Base-by-base conservation (phyloP, 2,797 vertebrate genomes). In the Monodelphis domestica region DNA sequence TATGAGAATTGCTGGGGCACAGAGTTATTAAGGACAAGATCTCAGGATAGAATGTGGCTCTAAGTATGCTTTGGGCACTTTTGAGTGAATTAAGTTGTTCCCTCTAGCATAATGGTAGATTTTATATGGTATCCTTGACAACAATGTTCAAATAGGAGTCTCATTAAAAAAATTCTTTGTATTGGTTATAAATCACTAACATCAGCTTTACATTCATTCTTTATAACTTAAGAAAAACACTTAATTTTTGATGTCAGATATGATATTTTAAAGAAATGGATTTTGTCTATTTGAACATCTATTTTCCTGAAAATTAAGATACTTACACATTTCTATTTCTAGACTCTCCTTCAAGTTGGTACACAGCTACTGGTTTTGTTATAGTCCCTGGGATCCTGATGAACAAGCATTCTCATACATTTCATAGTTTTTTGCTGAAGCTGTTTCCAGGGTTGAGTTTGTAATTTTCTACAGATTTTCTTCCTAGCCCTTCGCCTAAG, bases 211-310 rank as follows among this genome's bases (percentile, higher is more conserved):
- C 28, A 14, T 15, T 78, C 89, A 55, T 53, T 91, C 89, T 55
- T 70, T 78, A 78, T 91, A 89, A 94, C 2, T 57, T 89, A 94
- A 95, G 94, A 94, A 94, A 95, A 94, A 3, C 4, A 92, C 11
- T 33, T 91, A 93, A 51, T 2, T 57, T 93, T 87, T 92, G 90
- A 89, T 87, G 93, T 30, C 28, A 53, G 0, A 12, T 55, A 90
- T 45, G n/a, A 78, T 78, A 70, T 89, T 90, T 95, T 88, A 78
- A n/a, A 90, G 54, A 94, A 78, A 78, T 38, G 1, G 17, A 78
- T 45, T 45, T 78, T 45, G 10, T 7, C 21, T 45, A 45, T 3
- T 11, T 78, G 17, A 38, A 38, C 2, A 54, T 53, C 52, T 45
- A 78, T 38, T 21, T 45, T 78, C 1, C 17, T 78, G 21, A 11